phyloP scores from a whole-genome alignment of 2,113 vertebrate genomes.

The Dascyllus trimaculatus region DNA sequence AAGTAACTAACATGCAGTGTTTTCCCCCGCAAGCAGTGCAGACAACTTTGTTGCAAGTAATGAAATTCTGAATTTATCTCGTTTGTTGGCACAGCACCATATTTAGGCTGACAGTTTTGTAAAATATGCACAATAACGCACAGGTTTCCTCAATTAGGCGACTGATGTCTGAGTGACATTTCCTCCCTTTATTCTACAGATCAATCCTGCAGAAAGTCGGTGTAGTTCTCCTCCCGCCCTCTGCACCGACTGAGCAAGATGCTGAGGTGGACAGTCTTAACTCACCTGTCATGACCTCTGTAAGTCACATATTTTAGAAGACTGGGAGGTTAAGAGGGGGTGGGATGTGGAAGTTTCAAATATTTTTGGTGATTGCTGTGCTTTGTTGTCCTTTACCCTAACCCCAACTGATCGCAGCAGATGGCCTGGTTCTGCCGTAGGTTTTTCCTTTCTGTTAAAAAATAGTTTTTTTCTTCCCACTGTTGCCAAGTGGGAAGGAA shows the following conservation, averaged over 20 bases:
- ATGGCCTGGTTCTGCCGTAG: no score
- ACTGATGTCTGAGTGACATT: not conserved
- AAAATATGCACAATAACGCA: not conserved
- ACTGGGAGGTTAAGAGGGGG: not conserved
- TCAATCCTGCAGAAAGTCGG: slow-evolving; percentile 80
- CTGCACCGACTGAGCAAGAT: slow-evolving; percentile 70
- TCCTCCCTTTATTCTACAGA: slow-evolving; percentile 57
- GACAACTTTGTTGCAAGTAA: not conserved
- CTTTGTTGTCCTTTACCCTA: not conserved
- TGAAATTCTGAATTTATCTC: slow-evolving; percentile 8
- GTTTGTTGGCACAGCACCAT: not conserved
- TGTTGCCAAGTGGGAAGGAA: no score
- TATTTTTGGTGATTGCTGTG: not conserved
- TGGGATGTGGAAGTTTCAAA: not conserved
- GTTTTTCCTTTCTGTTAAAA: no score
- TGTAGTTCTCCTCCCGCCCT: slow-evolving; percentile 73
- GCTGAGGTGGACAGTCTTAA: slow-evolving; percentile 73
- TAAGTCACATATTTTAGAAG: slow-evolving; percentile 64
- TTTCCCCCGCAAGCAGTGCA: not conserved
- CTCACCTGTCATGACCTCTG: slow-evolving; percentile 78
- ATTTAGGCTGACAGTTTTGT: not conserved
- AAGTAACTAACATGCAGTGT: not conserved
- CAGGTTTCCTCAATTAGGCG: not conserved
- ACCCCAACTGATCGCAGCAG: no score
- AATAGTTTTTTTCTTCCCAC: no score